A percentile compares a stretch with the other conserved stretches of the same genome.
Conservation (phyloP, 2,113 vertebrate genomes). For the Actenoides lindsayi region DNA sequence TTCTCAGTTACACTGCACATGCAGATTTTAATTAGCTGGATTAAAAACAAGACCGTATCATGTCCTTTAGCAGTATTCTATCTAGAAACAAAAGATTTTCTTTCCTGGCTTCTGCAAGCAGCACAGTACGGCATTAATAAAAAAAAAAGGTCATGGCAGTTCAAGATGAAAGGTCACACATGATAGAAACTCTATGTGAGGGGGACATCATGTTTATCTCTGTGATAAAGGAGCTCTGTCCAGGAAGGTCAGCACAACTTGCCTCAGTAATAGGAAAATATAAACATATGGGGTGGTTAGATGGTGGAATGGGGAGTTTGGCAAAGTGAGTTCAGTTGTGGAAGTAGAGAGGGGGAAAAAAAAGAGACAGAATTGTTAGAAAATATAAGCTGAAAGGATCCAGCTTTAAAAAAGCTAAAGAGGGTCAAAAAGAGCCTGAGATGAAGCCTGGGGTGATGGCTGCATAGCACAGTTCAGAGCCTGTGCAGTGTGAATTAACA, state of each 20-base stretch:
- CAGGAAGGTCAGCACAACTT: constrained; percentile 19
- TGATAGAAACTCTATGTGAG: constrained; percentile 60
- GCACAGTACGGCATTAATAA: constrained; percentile 61
- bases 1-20: constrained; percentile 77
- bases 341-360: not conserved
- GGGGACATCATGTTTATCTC: constrained; percentile 49
- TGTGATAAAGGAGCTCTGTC: constrained; percentile 68
- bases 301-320: not conserved
- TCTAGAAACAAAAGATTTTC: constrained; percentile 77
- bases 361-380: not conserved
- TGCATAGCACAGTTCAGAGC: not conserved
- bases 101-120: constrained; percentile 64
- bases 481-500: not conserved
- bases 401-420: not conserved
- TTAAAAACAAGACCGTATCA: constrained; percentile 78
- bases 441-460: not conserved
- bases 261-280: constrained; percentile 36
- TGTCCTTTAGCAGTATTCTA: constrained; percentile 60
- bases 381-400: not conserved
- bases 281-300: constrained; percentile 33
- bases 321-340: not conserved
- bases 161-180: constrained; percentile 74
- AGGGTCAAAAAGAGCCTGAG: not conserved
- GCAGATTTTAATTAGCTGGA: constrained; percentile 83
- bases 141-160: constrained; percentile 61